Conservation (phyloP, 1,140 invertebrate genomes). For the Drosophila lowei region DNA sequence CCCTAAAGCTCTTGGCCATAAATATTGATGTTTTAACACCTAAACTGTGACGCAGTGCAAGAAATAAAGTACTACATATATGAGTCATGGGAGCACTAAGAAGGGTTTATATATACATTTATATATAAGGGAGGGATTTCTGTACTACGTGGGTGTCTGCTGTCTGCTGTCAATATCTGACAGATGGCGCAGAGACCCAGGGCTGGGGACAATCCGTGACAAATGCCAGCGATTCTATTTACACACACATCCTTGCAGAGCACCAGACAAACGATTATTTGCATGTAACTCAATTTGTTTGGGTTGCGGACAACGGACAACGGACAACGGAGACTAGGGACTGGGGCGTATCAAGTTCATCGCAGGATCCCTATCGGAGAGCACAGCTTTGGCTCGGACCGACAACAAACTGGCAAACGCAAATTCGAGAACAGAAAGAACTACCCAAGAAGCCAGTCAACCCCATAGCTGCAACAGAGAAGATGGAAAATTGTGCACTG, state of each 20-base stretch:
- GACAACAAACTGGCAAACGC: constrained; percentile 29
- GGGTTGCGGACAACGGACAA: constrained; percentile 18
- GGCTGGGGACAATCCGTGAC: constrained; percentile 20
- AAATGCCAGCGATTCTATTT: constrained; percentile 53
- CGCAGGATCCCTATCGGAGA: constrained; percentile 43
- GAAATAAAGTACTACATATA: no score
- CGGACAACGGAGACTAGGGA: neutral
- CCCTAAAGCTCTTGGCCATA: no score
- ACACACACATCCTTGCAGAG: constrained; percentile 20
- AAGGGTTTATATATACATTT: no score
- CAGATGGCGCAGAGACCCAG: neutral
- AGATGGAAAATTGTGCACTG: no score
- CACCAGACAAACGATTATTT: constrained; percentile 74
- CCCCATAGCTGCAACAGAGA: no score
- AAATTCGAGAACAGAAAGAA: constrained; percentile 33
- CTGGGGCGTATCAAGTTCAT: constrained; percentile 55
- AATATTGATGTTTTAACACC: no score
- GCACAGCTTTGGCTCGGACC: constrained; percentile 3
- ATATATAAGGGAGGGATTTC: no score
- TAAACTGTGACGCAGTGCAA: no score
- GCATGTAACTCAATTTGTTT: constrained; percentile 75
- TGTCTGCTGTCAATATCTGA: constrained; percentile 7
- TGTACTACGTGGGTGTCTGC: neutral
- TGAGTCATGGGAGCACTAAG: no score
- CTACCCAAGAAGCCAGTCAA: no score